These are phyloP conservation scores for Scyliorhinus canicula DNA, from an alignment of 2,797 vertebrate genomes.

Conservation along the genomic window DNA sequence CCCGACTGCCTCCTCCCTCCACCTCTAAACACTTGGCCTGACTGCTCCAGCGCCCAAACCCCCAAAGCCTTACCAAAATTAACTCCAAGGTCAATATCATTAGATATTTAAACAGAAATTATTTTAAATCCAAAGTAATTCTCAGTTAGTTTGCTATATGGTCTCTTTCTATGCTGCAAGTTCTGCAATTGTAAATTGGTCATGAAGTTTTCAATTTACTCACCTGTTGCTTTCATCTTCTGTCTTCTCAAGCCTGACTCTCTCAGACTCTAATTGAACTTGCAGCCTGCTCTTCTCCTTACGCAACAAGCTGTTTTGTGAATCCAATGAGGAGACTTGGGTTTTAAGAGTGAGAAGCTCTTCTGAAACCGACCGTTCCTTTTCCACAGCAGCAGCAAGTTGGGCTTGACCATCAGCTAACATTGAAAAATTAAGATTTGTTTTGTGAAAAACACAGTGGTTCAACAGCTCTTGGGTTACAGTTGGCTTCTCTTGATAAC, in stretches of 20 bases:
- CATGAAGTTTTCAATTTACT: constrained; percentile 21
- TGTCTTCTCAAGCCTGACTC: constrained; percentile 71
- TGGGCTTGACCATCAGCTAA: constrained; percentile 83
- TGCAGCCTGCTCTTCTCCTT: constrained; percentile 81
- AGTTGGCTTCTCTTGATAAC: background rate
- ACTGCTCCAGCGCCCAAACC: no score
- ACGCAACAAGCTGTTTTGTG: constrained; percentile 82
- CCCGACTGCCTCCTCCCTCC: no score
- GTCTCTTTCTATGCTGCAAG: background rate
- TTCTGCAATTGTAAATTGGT: constrained; percentile 1
- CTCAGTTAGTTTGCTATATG: background rate
- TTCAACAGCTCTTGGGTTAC: background rate
- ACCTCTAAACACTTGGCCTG: no score
- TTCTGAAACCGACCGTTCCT: constrained; percentile 81
- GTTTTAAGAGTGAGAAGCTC: constrained; percentile 75
- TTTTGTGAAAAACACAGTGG: background rate
- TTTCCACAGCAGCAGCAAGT: constrained; percentile 82
- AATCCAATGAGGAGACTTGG: constrained; percentile 79
- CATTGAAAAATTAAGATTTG: constrained; percentile 36
- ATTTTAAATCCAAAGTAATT: background rate
- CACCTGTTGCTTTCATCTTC: constrained; percentile 88
- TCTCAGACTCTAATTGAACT: constrained; percentile 80
- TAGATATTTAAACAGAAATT: no score
- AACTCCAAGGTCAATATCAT: no score
- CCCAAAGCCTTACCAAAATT: no score